Evolutionary conservation across 2,888 invertebrate genomes (phyloP).

Genomic region (Ernsta delagoae): DNA sequence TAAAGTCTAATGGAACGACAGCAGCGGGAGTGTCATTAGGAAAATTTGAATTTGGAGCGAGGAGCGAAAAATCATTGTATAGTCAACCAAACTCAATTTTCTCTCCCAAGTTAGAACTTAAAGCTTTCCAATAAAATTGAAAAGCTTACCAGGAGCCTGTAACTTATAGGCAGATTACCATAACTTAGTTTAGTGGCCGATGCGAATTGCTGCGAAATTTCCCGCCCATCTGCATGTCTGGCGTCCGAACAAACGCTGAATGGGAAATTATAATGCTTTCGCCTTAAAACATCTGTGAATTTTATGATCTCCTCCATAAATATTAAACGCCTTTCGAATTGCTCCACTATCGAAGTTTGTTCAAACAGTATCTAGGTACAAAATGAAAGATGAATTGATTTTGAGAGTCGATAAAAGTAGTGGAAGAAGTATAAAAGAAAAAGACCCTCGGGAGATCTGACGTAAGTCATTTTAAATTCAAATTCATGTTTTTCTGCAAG

Average conservation of each 20-base stretch:
- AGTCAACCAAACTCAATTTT: conserved; percentile 50
- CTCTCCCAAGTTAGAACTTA: conserved; percentile 49
- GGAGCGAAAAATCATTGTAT: conserved; percentile 47
- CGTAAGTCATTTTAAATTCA: conserved; percentile 6
- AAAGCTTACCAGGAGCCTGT: conserved; percentile 64
- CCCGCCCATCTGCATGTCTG: conserved; percentile 68
- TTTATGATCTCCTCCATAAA: conserved; percentile 40
- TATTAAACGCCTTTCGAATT: conserved; percentile 33
- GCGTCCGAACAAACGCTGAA: conserved; percentile 66
- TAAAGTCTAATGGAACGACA: conserved; percentile 18
- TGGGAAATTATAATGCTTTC: conserved; percentile 73
- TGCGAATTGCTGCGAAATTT: conserved; percentile 72
- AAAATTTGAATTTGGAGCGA: conserved; percentile 45
- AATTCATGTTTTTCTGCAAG: conserved; percentile 3
- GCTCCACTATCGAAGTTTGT: conserved; percentile 17
- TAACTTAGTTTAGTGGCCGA: conserved; percentile 72
- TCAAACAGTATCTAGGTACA: conserved; percentile 8
- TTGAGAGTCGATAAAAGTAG: conserved; percentile 7
- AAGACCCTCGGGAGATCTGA: not conserved
- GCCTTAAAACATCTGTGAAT: conserved; percentile 58
- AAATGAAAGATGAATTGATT: conserved; percentile 19
- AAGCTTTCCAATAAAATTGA: conserved; percentile 66
- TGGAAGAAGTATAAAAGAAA: not conserved
- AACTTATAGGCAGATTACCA: conserved; percentile 74
- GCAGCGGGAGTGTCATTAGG: conserved; percentile 40